Percentiles rank a stretch among this genome's conserved stretches.
phyloP scores from a whole-genome alignment of 2,113 vertebrate species.

The Dasyurus viverrinus region DNA sequence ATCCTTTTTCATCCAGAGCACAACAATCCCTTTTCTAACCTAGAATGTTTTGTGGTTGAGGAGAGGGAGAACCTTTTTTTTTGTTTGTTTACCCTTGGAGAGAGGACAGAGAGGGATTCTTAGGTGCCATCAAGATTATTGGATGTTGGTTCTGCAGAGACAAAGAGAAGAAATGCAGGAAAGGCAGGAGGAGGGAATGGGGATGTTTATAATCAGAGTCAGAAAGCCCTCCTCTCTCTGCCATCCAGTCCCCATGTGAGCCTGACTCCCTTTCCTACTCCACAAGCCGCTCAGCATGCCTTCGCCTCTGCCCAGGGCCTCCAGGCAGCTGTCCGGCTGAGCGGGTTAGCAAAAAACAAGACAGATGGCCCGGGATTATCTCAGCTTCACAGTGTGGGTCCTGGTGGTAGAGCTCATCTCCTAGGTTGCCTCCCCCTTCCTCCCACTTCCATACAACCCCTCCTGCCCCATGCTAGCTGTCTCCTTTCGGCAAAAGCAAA shows the following conservation, averaged over 20 bases:
- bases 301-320: constrained; percentile 52
- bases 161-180: not conserved
- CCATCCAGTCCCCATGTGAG: constrained; percentile 39
- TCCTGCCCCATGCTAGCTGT: not conserved
- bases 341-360: constrained; percentile 75
- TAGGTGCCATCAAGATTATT: not conserved
- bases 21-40: not conserved
- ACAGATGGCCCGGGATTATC: constrained; percentile 80
- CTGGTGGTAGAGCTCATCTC: not conserved
- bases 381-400: constrained; percentile 72
- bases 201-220: not conserved
- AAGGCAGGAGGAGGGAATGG: not conserved
- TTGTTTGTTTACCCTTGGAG: constrained; percentile 19
- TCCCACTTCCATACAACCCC: not conserved
- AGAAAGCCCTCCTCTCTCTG: not conserved
- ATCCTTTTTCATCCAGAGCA: not conserved
- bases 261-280: constrained; percentile 34
- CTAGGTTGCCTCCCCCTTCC: not conserved
- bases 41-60: not conserved
- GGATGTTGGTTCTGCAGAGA: constrained; percentile 13
- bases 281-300: constrained; percentile 5
- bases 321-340: constrained; percentile 78
- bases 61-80: not conserved
- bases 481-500: not conserved
- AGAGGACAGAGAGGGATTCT: constrained; percentile 15